A percentile compares a stretch with the other conserved stretches of the same genome.
Evolutionary conservation across 2,888 invertebrate species (phyloP).

Genomic region (Drosophila recens): DNA sequence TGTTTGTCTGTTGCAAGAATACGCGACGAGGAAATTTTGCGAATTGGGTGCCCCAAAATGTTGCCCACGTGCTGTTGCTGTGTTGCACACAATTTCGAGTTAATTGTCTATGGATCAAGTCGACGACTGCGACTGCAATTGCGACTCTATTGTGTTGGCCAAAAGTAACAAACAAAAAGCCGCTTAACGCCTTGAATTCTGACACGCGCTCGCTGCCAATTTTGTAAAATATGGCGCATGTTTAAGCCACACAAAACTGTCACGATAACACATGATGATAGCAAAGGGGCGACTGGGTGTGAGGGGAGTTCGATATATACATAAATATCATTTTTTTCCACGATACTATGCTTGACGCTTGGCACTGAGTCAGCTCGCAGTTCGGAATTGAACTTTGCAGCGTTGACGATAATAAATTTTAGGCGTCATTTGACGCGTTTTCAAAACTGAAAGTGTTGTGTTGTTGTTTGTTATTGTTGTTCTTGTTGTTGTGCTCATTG

Average conservation of each 20-base stretch:
- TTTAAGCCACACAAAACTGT: conserved; percentile 56
- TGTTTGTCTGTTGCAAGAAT: conserved; percentile 65
- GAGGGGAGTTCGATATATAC: neutral
- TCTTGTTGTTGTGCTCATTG: conserved; percentile 30
- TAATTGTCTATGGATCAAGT: conserved; percentile 75
- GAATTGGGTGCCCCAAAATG: conserved; percentile 41
- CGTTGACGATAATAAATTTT: conserved; percentile 64
- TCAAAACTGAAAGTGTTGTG: conserved; percentile 47
- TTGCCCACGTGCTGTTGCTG: conserved; percentile 77
- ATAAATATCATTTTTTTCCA: conserved; percentile 10
- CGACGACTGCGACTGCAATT: conserved; percentile 22
- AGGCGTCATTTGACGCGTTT: conserved; percentile 74
- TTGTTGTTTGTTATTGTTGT: conserved; percentile 17
- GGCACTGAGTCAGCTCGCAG: conserved; percentile 58
- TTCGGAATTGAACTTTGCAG: conserved; percentile 64
- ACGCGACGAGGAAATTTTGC: conserved; percentile 34
- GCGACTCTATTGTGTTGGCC: conserved; percentile 57
- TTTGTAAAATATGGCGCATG: conserved; percentile 59
- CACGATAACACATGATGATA: conserved; percentile 40
- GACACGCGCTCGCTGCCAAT: conserved; percentile 72
- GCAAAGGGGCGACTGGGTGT: neutral
- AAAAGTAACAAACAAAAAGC: conserved; percentile 35
- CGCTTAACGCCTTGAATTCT: conserved; percentile 75
- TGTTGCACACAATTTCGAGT: conserved; percentile 68
- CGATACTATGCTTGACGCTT: conserved; percentile 31